Percentiles rank a stretch among this genome's conserved stretches.
These are phyloP conservation scores for Onychomys torridus DNA, from an alignment of 2,797 vertebrate species.

Conservation along the genomic window DNA sequence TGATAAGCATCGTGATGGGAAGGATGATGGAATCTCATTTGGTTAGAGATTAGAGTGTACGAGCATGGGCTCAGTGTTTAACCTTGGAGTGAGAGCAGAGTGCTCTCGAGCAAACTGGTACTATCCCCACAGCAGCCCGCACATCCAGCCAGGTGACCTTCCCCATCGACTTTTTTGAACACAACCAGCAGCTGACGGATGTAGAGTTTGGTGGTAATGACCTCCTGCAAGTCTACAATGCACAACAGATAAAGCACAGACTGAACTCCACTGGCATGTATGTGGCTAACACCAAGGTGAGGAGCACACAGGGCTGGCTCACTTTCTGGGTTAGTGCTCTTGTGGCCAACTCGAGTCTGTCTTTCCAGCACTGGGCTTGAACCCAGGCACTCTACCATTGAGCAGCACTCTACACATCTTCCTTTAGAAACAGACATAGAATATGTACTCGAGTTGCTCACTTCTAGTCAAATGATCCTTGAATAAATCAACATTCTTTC, in stretches of 20 bases:
- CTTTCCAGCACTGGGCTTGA: neutral
- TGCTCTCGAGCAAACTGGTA: neutral
- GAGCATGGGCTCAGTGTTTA: neutral
- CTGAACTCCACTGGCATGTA: conserved; percentile 99
- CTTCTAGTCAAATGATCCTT: neutral
- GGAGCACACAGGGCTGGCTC: neutral
- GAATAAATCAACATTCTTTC: neutral
- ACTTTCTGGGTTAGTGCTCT: neutral
- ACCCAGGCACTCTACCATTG: neutral
- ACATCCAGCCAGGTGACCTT: conserved; percentile 98
- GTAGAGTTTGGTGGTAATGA: conserved; percentile 99
- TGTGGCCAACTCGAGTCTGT: neutral
- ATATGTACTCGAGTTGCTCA: neutral
- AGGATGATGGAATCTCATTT: neutral
- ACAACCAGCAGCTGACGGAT: conserved; percentile 98
- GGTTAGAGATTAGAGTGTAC: neutral
- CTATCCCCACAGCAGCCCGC: conserved; percentile 91
- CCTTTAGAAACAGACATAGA: neutral
- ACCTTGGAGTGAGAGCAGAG: neutral
- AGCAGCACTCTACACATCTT: neutral
- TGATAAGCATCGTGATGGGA: neutral
- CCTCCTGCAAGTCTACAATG: conserved; percentile 98
- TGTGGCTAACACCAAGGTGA: conserved; percentile 99
- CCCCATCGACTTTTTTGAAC: conserved; percentile 99
- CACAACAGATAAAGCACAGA: conserved; percentile 98